A percentile compares a stretch with the other conserved stretches of the same genome.
These are phyloP conservation scores for Nibea coibor DNA, from an alignment of 2,113 vertebrate genomes.

Conservation along the genomic window DNA sequence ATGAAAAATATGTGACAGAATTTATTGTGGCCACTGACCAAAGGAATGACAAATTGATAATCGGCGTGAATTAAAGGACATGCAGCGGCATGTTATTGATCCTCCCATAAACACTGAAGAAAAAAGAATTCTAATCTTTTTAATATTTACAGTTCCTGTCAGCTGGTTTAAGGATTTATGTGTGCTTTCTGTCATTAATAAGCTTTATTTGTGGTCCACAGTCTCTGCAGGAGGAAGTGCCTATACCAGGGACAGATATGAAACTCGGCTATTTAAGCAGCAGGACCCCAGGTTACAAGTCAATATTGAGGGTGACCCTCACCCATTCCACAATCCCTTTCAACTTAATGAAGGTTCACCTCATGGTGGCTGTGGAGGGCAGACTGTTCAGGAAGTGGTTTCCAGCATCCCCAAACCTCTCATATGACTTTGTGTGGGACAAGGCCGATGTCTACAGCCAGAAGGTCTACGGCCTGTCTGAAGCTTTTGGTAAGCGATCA, in stretches of 20 bases:
- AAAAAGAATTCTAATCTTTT: slow-evolving; percentile 24
- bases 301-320: slow-evolving; percentile 92
- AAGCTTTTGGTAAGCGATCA: slow-evolving; percentile 91
- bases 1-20: slow-evolving; percentile 39
- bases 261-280: slow-evolving; percentile 95
- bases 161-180: not conserved
- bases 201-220: slow-evolving; percentile 68
- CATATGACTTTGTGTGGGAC: slow-evolving; percentile 97
- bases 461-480: slow-evolving; percentile 95
- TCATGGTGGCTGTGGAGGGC: slow-evolving; percentile 97
- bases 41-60: slow-evolving; percentile 46
- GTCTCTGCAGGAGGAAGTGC: slow-evolving; percentile 94
- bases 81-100: slow-evolving; percentile 11
- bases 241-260: slow-evolving; percentile 91
- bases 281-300: slow-evolving; percentile 94
- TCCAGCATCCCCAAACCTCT: slow-evolving; percentile 91
- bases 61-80: slow-evolving; percentile 9
- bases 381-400: slow-evolving; percentile 98
- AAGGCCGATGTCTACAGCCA: slow-evolving; percentile 98
- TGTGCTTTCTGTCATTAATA: slow-evolving; percentile 21
- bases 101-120: not conserved
- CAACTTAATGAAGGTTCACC: slow-evolving; percentile 99
- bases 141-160: slow-evolving; percentile 7
- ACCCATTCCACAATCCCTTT: slow-evolving; percentile 94
- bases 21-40: slow-evolving; percentile 25